Base-by-base conservation (phyloP, 1,140 invertebrate species). In the Frieseomelitta varia region DNA sequence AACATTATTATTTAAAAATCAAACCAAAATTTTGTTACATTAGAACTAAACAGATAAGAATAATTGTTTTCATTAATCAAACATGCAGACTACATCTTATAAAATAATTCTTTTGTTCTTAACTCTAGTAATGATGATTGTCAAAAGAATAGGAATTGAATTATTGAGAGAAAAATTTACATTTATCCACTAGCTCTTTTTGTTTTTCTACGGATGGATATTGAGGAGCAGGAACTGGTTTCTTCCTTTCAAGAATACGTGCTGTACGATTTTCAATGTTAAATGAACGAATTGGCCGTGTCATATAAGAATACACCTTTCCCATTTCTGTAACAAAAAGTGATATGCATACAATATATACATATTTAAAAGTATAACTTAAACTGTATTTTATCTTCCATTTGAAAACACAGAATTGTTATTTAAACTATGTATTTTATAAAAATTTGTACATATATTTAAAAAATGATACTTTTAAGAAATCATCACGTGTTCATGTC, bases 231-330 rank as follows among this genome's bases (percentile, higher is more conserved):
- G 95, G 93, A 47, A 88, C 92, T 21, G 96, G 97, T 94, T 97
- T 97, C 63, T 96, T 95, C 92, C 95, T 95, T 0, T 95, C 96
- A 86, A 98, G 96, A 27, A 97, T 90, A 90, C 96, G 96, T 88
- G 96, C 96, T 21, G 97, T 97, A 85, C 97, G 95, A 91, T 96
- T 96, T 91, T 97, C 97, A 14, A 97, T 95, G 92, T 97, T 97
- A 87, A 96, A 97, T 67, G 95, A 95, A 88, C 95, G 95, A 4
- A 96, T 78, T 47, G 96, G 95, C 55, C 95, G 92, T 47, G 88
- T 89, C 21, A 96, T 72, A 61, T 90, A 86, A 0, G 96, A 83
- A 94, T 90, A 68, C 93, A 85, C 90, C 91, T 95, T 95, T 24
- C 96, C 96, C 96, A 96, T 96, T 95, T 63, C 27, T 34, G 12